phyloP scores from a whole-genome alignment of 2,888 invertebrate species.

The Kuschelorhynchus macadamiae region DNA sequence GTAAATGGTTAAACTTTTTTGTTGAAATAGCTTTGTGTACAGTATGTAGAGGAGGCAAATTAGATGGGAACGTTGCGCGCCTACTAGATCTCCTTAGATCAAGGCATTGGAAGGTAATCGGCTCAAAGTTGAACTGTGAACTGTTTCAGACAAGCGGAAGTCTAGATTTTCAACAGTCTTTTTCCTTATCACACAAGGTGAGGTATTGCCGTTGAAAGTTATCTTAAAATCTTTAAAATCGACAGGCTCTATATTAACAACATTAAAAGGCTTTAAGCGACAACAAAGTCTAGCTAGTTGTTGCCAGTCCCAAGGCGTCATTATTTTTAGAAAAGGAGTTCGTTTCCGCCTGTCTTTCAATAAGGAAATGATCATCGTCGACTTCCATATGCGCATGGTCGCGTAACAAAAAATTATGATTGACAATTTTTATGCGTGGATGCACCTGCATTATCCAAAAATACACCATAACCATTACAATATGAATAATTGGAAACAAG shows the following conservation, averaged over 20 bases:
- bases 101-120: slow-evolving; percentile 11
- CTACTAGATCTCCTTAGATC: slow-evolving; percentile 27
- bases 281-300: slow-evolving; percentile 20
- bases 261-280: slow-evolving; percentile 18
- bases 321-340: too few species aligned
- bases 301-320: slow-evolving; percentile 8
- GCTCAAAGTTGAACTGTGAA: slow-evolving; percentile 32
- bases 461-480: slow-evolving; percentile 26
- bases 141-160: slow-evolving; percentile 27
- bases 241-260: slow-evolving; percentile 17
- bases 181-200: slow-evolving; percentile 17
- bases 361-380: slow-evolving; percentile 36
- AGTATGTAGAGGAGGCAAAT: slow-evolving; percentile 13
- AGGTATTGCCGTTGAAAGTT: neutral
- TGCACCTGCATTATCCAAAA: slow-evolving; percentile 24
- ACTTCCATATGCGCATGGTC: slow-evolving; percentile 37
- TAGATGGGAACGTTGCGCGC: slow-evolving; percentile 16
- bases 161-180: neutral
- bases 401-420: slow-evolving; percentile 39
- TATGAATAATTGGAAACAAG: too few species aligned
- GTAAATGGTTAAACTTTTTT: slow-evolving; percentile 36
- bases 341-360: slow-evolving; percentile 24
- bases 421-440: slow-evolving; percentile 29
- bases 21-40: slow-evolving; percentile 28
- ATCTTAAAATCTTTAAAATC: slow-evolving; percentile 39